Base-by-base conservation (phyloP, 1,140 invertebrate species). In the Drosophila repletoides region DNA sequence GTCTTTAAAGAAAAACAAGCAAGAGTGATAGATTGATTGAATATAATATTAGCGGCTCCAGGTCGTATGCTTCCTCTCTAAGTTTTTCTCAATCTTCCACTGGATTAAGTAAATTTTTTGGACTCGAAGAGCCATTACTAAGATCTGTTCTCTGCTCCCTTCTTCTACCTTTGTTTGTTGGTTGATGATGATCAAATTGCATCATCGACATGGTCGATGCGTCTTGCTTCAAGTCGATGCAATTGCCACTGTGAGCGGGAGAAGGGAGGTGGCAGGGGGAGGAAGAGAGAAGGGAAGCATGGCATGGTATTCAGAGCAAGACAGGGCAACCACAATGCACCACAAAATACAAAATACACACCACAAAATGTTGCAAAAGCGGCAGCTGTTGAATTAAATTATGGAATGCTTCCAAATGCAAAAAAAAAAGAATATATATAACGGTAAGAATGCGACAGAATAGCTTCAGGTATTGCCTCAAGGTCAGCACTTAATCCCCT, bases 1-100 rank as follows among this genome's bases (percentile, higher is more conserved):
- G 93, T 94, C 95, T 95, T 91, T 5, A 2, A 7, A 14, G 1
- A 33, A 21, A 22, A 6, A 2, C 3, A 29, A 26, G 12, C 0
- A 29, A 4, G 22, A n/a, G n/a, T n/a, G n/a, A n/a, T n/a, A n/a
- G n/a, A n/a, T n/a, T n/a, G n/a, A n/a, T n/a, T n/a, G n/a, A n/a
- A n/a, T n/a, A n/a, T n/a, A n/a, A n/a, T n/a, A n/a, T n/a, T n/a
- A n/a, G n/a, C n/a, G n/a, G n/a, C n/a, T n/a, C n/a, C n/a, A n/a
- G n/a, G n/a, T n/a, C n/a, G n/a, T n/a, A n/a, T n/a, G n/a, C n/a
- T n/a, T n/a, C n/a, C n/a, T n/a, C n/a, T n/a, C n/a, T n/a, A n/a
- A n/a, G n/a, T n/a, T n/a, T n/a, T n/a, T n/a, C n/a, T n/a, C n/a
- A n/a, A n/a, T n/a, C n/a, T n/a, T n/a, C n/a, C n/a, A n/a, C n/a